These are phyloP conservation scores for Lampris incognitus DNA, from an alignment of 2,113 vertebrate species.

Conservation along the genomic window DNA sequence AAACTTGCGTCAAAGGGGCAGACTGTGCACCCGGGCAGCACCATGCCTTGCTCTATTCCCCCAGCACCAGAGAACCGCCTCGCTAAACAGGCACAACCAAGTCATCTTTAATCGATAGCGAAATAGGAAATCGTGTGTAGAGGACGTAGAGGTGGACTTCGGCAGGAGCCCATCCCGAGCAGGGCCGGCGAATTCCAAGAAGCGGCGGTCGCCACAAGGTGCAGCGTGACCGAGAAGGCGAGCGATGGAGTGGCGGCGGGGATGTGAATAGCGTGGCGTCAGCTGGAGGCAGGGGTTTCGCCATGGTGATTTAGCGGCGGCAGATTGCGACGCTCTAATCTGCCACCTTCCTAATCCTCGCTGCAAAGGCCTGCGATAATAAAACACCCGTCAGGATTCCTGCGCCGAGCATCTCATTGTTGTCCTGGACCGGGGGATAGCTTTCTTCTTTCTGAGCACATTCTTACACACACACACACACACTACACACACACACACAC, in stretches of 20 bases:
- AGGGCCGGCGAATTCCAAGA: slow-evolving; percentile 11
- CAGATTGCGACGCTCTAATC: slow-evolving; percentile 62
- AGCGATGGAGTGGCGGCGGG: slow-evolving; percentile 32
- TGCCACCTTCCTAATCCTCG: slow-evolving; percentile 71
- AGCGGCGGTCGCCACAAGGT: slow-evolving; percentile 20
- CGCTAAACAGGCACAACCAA: no score
- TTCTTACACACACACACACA: slow-evolving; percentile 19
- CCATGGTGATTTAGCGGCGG: slow-evolving; percentile 58
- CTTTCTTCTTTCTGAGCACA: slow-evolving; percentile 23
- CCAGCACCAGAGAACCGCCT: no score
- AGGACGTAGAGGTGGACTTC: slow-evolving; percentile 23
- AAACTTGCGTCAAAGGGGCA: no score
- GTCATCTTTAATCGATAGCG: no score
- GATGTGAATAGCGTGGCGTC: slow-evolving; percentile 56
- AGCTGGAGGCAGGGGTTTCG: slow-evolving; percentile 62
- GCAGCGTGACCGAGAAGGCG: slow-evolving; percentile 49
- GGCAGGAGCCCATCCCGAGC: slow-evolving; percentile 21
- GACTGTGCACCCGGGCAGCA: no score
- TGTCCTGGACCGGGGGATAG: slow-evolving; percentile 15
- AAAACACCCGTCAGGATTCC: slow-evolving; percentile 68
- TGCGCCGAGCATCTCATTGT: slow-evolving; percentile 52
- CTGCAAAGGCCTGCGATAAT: slow-evolving; percentile 61
- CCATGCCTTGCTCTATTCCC: no score
- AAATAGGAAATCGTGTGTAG: no score
- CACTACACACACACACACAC: background rate